phyloP scores from a whole-genome alignment of 2,113 vertebrate species.

The Hyaena hyaena region DNA sequence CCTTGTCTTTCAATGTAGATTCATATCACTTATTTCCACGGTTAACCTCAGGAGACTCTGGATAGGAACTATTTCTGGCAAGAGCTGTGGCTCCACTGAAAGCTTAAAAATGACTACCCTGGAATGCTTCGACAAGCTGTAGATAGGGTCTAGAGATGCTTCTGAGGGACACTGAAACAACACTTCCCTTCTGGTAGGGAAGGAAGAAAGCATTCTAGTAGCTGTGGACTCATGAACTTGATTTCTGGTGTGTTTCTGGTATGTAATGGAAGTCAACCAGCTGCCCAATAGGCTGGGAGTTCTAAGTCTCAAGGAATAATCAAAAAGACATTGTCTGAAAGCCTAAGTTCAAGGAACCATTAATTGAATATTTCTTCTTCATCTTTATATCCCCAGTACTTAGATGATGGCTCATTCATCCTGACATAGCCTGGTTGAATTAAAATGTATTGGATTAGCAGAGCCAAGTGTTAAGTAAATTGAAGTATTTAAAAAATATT shows the following conservation, averaged over 20 bases:
- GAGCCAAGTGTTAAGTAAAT: conserved; percentile 3
- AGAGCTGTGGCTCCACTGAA: not conserved
- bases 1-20: not conserved
- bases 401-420: not conserved
- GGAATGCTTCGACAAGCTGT: not conserved
- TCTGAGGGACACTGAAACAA: not conserved
- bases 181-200: not conserved
- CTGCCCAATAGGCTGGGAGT: not conserved
- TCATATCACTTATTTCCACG: not conserved
- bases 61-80: not conserved
- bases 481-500: not conserved
- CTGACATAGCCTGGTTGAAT: not conserved
- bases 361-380: not conserved
- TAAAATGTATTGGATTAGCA: not conserved
- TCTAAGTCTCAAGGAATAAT: not conserved
- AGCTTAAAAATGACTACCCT: not conserved
- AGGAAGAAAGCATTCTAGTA: not conserved
- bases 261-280: not conserved
- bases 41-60: not conserved
- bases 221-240: not conserved
- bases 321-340: not conserved
- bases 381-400: not conserved
- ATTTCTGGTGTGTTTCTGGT: not conserved
- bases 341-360: not conserved
- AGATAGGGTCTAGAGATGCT: not conserved